Percentiles rank a stretch among this genome's conserved stretches.
These are phyloP conservation scores for Trogon melanurus DNA, from an alignment of 2,113 vertebrate genomes.

Conservation along the genomic window DNA sequence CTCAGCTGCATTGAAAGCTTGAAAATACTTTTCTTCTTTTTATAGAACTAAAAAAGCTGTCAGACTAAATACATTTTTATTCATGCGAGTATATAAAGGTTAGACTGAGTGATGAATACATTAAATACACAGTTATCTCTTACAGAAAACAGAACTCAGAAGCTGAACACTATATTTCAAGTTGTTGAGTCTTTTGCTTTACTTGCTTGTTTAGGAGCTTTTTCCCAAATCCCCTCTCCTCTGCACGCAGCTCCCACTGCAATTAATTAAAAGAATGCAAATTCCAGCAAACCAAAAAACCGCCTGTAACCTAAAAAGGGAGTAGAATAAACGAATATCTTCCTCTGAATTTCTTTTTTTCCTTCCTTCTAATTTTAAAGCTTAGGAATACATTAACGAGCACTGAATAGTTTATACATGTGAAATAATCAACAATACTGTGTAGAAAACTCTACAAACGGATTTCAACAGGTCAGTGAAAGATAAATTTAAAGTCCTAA, in stretches of 20 bases:
- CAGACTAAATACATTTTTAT: not conserved
- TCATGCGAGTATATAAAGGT: not conserved
- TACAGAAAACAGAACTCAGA: not conserved
- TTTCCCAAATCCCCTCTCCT: not conserved
- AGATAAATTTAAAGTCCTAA: not conserved
- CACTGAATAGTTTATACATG: not conserved
- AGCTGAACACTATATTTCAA: not conserved
- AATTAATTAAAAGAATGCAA: conserved; percentile 53
- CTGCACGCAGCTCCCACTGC: conserved; percentile 1
- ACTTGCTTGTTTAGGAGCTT: conserved; percentile 13
- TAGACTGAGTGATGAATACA: not conserved
- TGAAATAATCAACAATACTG: not conserved
- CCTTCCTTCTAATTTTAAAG: not conserved
- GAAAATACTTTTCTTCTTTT: not conserved
- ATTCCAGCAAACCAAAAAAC: not conserved
- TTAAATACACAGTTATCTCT: not conserved
- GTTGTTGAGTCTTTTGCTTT: not conserved
- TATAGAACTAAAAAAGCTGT: not conserved
- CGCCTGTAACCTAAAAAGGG: not conserved
- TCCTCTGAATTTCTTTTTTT: not conserved
- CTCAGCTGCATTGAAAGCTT: not conserved
- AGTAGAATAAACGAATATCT: not conserved
- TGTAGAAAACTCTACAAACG: not conserved
- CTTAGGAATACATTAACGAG: not conserved
- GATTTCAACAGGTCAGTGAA: not conserved